Evolutionary conservation across 2,113 vertebrate species (phyloP).

Genomic region (Glareola pratincola): DNA sequence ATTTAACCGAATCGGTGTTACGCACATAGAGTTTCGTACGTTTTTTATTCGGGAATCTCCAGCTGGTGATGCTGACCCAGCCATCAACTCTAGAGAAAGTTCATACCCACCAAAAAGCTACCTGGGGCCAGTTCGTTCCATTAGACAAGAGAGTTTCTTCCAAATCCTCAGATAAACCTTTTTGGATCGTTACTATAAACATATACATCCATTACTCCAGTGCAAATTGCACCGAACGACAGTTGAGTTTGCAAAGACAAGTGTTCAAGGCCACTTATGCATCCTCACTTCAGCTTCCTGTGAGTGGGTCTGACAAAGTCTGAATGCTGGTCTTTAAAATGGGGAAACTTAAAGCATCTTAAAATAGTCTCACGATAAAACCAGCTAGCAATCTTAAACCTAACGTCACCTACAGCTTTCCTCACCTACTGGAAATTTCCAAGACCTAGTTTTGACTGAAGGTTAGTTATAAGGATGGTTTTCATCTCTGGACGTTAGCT

Average conservation of each 20-base stretch:
- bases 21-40: background rate
- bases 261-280: background rate
- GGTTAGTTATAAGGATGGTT: background rate
- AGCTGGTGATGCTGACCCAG: background rate
- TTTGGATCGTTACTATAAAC: background rate
- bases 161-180: background rate
- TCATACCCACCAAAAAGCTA: background rate
- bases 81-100: background rate
- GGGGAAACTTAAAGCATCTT: background rate
- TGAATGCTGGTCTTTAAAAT: background rate
- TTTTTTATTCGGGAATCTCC: background rate
- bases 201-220: background rate
- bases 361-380: background rate
- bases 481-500: background rate
- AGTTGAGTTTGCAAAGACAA: background rate
- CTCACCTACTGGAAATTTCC: background rate
- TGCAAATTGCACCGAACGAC: background rate
- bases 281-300: background rate
- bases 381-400: background rate
- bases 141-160: background rate
- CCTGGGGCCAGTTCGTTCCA: background rate
- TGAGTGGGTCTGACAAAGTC: background rate
- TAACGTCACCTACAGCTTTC: background rate
- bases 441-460: background rate
- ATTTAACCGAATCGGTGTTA: background rate